These are phyloP conservation scores for Ostrea edulis DNA, from an alignment of 1,140 invertebrate species.

Conservation along the genomic window DNA sequence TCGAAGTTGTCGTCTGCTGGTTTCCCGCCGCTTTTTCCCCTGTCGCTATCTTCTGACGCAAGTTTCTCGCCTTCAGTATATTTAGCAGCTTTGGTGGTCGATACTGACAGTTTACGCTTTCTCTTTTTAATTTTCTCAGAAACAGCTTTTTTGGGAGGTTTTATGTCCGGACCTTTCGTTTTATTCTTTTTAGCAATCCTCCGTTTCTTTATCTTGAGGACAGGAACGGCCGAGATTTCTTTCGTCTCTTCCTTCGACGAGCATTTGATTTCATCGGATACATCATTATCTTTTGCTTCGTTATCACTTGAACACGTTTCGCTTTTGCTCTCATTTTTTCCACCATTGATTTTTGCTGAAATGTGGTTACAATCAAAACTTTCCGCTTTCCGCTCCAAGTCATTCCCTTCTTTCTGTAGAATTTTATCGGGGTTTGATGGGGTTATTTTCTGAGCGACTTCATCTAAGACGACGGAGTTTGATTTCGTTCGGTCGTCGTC, in stretches of 20 bases:
- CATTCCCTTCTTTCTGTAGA: conserved; percentile 34
- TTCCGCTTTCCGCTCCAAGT: conserved; percentile 32
- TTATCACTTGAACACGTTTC: conserved; percentile 38
- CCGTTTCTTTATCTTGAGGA: conserved; percentile 11
- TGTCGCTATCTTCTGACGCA: conserved; percentile 26
- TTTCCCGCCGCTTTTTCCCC: conserved; percentile 7
- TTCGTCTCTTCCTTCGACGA: conserved; percentile 1
- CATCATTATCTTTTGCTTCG: conserved; percentile 25
- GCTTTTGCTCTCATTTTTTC: conserved; percentile 35
- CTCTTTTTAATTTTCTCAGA: conserved; percentile 26
- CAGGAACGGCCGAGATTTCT: conserved; percentile 24
- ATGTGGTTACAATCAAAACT: conserved; percentile 39
- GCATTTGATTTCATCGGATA: conserved; percentile 29
- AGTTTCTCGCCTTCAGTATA: conserved; percentile 35
- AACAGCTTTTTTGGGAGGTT: conserved; percentile 10
- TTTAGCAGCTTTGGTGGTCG: conserved; percentile 17
- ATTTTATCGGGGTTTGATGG: conserved; percentile 34
- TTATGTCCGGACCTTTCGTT: conserved; percentile 28
- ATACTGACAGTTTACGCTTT: conserved; percentile 35
- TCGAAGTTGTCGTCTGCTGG: conserved; percentile 15
- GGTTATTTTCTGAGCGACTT: conserved; percentile 35
- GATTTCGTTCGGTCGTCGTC: conserved; percentile 14
- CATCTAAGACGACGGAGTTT: conserved; percentile 26
- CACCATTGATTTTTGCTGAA: conserved; percentile 24
- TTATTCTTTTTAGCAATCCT: conserved; percentile 30